Evolutionary conservation across 2,113 vertebrate genomes (phyloP).

Genomic region (Alaudala cheleensis): DNA sequence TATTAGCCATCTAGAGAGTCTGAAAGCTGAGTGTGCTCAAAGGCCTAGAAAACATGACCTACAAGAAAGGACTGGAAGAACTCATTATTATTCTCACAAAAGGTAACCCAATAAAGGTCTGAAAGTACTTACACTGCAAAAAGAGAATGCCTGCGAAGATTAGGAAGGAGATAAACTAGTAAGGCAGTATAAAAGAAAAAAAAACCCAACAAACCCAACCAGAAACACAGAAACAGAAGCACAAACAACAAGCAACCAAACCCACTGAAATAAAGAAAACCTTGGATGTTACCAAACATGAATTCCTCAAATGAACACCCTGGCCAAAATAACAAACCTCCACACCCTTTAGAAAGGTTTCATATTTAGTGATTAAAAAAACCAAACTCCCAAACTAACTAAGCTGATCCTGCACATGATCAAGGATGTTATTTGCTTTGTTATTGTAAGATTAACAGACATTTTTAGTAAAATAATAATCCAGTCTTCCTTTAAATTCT

Average conservation of each 20-base stretch:
- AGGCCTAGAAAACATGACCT: background rate
- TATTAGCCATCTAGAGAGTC: background rate
- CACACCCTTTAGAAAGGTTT: background rate
- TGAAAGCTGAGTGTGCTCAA: background rate
- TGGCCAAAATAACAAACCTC: background rate
- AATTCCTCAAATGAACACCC: background rate
- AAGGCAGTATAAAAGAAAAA: background rate
- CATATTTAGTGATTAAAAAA: background rate
- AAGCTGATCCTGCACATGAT: background rate
- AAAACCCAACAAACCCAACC: too few relatives aligned
- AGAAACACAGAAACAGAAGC: background rate
- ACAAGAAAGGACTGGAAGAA: background rate
- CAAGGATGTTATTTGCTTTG: background rate
- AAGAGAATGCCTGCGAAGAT: background rate
- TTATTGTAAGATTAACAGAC: background rate
- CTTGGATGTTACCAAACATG: background rate
- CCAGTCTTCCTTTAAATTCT: background rate
- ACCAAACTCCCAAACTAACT: background rate
- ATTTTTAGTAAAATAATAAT: background rate
- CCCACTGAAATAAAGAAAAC: background rate
- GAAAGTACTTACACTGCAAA: background rate
- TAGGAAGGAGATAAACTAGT: background rate
- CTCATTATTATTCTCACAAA: background rate
- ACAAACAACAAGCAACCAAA: background rate
- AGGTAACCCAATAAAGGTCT: background rate